Base-by-base conservation (phyloP, 2,888 invertebrate species). In the Celastrina argiolus region DNA sequence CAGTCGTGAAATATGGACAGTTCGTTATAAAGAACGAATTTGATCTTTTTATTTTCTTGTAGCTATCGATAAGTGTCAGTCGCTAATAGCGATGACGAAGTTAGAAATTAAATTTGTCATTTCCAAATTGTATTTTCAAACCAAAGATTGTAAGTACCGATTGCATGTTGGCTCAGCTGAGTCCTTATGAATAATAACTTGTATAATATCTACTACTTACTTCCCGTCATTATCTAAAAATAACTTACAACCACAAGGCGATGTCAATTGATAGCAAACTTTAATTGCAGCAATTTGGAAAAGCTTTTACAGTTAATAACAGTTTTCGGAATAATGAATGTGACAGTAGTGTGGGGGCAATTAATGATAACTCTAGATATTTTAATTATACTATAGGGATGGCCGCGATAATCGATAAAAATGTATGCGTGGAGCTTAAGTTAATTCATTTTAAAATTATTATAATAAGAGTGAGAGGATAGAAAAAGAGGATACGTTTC, bases 351-450 rank as follows among this genome's bases (percentile, higher is more conserved):
- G 18, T 3, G 22, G 42, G 51, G 22, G 22, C 22, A 22, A 26
- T 51, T 51, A 51, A 51, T 51, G 51, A 51, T 14, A 22, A 26
- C 51, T 26, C 51, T 51, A 51, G 51, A 45, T 10, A 45, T 18
- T 45, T 45, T 45, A 45, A 45, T 45, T 45, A 45, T 1, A 45
- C 45, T 18, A 10, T 45, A 45, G 45, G 45, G 45, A 51, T 51
- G 51, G 51, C 14, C 22, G 22, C 51, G 26, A 26, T 26, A 22
- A 51, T 51, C 51, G 22, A 51, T 51, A 51, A 51, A 51, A 12
- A 14, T 12, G 0, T 0, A 36, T 5, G 16, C 51, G 22, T 5
- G 51, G 22, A 51, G n/a, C n/a, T n/a, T 45, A 16, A 16, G 18
- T 45, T 16, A n/a, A 45, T 42, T 7, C 6, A 16, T 42, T 42